A percentile compares a stretch with the other conserved stretches of the same genome.
Evolutionary conservation across 2,113 vertebrate genomes (phyloP).

Genomic region (Clarias gariepinus): DNA sequence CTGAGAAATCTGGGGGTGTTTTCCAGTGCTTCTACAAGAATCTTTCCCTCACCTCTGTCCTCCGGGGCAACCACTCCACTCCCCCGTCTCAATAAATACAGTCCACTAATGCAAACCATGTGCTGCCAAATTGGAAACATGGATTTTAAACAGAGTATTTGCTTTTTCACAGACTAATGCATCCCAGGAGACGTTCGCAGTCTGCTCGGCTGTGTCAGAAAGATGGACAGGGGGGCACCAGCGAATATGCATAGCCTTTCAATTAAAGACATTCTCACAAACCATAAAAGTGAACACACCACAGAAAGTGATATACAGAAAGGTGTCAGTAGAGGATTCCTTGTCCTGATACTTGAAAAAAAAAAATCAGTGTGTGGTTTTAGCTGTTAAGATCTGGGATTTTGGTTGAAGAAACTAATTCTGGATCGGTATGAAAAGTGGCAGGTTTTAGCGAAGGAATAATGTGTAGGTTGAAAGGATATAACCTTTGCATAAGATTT

Average conservation of each 20-base stretch:
- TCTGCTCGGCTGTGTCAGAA: slow-evolving; percentile 49
- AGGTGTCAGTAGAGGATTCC: slow-evolving; percentile 15
- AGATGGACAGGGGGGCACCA: slow-evolving; percentile 48
- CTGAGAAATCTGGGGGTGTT: slow-evolving; percentile 44
- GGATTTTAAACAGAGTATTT: slow-evolving; percentile 59
- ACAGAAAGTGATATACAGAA: slow-evolving; percentile 23
- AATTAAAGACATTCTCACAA: slow-evolving; percentile 38
- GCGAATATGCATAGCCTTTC: slow-evolving; percentile 42
- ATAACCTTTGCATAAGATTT: not conserved
- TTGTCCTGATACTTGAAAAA: not conserved
- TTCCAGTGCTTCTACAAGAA: slow-evolving; percentile 48
- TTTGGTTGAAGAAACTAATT: not conserved
- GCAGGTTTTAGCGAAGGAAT: not conserved
- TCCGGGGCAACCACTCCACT: slow-evolving; percentile 48
- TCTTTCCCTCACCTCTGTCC: slow-evolving; percentile 53
- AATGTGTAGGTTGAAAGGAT: not conserved
- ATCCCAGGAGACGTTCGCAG: slow-evolving; percentile 50
- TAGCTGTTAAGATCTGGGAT: not conserved
- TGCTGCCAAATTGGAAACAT: slow-evolving; percentile 59
- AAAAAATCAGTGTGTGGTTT: not conserved
- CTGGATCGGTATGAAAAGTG: not conserved
- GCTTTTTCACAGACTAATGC: slow-evolving; percentile 59
- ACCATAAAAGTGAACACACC: slow-evolving; percentile 37
- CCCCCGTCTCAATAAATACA: slow-evolving; percentile 52
- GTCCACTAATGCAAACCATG: slow-evolving; percentile 58